Evolutionary conservation across 2,797 vertebrate species (phyloP).

Genomic region (Lates japonicus): DNA sequence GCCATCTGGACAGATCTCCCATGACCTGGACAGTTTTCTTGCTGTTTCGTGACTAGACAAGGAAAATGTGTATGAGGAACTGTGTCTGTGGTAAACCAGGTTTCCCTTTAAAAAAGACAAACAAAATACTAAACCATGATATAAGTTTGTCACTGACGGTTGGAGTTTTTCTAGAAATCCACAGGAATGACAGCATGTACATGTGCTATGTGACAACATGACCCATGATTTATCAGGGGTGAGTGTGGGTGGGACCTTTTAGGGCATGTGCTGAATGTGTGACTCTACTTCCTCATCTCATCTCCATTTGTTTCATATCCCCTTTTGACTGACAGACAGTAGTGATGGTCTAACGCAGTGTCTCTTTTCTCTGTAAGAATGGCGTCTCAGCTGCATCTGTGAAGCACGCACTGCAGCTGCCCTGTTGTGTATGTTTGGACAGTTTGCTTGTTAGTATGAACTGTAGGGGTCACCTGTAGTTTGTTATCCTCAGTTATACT

Average conservation of each 20-base stretch:
- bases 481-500: not conserved
- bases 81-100: not conserved
- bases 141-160: not conserved
- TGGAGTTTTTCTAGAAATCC: conserved; percentile 57
- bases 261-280: conserved; percentile 82
- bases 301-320: conserved; percentile 76
- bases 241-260: conserved; percentile 74
- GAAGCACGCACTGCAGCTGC: conserved; percentile 34
- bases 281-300: conserved; percentile 83
- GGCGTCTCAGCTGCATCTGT: conserved; percentile 34
- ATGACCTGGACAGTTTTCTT: conserved; percentile 42
- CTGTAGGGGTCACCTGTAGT: conserved; percentile 31
- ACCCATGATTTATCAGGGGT: conserved; percentile 80
- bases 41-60: conserved; percentile 27
- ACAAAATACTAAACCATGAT: not conserved
- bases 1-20: conserved; percentile 74
- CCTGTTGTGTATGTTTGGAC: conserved; percentile 36
- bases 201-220: conserved; percentile 76
- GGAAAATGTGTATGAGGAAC: conserved; percentile 36
- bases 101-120: conserved; percentile 19
- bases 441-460: conserved; percentile 41
- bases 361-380: conserved; percentile 43
- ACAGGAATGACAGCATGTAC: conserved; percentile 52
- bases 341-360: conserved; percentile 42
- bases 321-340: conserved; percentile 72